These are phyloP conservation scores for Meteorus cinctellus DNA, from an alignment of 2,888 invertebrate species.

Conservation along the genomic window DNA sequence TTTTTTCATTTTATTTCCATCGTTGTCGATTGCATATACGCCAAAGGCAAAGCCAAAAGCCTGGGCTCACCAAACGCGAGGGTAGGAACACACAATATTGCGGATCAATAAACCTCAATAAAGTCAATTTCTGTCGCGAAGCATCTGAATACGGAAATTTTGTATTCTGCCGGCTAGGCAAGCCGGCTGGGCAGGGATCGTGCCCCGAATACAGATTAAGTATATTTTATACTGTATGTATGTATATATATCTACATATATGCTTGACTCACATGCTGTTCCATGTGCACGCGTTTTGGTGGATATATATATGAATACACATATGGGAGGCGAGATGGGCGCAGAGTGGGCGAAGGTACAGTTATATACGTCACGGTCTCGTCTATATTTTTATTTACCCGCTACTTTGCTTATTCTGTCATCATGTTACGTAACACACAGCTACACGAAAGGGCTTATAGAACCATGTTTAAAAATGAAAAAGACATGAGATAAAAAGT, in stretches of 20 bases:
- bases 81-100: constrained; percentile 67
- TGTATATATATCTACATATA: too few relatives aligned
- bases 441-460: constrained; percentile 16
- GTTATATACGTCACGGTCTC: constrained; percentile 25
- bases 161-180: constrained; percentile 69
- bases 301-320: constrained; percentile 15
- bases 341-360: constrained; percentile 5
- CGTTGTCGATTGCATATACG: constrained; percentile 23
- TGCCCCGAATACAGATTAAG: constrained; percentile 70
- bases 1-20: constrained; percentile 12
- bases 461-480: constrained; percentile 20
- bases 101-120: constrained; percentile 73
- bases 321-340: constrained; percentile 7
- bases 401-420: constrained; percentile 28
- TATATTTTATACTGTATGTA: constrained; percentile 63
- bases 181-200: constrained; percentile 65
- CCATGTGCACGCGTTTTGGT: constrained; percentile 27
- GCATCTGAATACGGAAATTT: constrained; percentile 73
- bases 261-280: constrained; percentile 19
- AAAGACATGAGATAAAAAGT: background rate
- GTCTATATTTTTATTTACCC: constrained; percentile 33
- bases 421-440: constrained; percentile 17
- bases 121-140: constrained; percentile 73
- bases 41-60: constrained; percentile 37
- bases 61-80: constrained; percentile 29